Evolutionary conservation across 2,888 invertebrate genomes (phyloP).

Genomic region (Pandemis heparana): DNA sequence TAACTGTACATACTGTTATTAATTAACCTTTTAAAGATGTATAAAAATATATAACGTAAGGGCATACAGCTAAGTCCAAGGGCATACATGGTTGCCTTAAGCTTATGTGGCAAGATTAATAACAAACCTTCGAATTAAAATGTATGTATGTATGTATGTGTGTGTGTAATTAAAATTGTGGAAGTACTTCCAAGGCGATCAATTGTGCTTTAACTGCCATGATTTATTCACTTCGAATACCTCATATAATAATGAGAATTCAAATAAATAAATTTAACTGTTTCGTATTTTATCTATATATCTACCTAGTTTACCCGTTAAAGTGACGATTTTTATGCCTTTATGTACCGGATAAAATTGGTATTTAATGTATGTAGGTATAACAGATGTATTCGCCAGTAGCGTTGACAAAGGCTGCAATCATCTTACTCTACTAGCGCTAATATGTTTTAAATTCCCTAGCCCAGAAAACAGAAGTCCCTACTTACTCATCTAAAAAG

Average conservation of each 20-base stretch:
- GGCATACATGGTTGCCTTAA: conserved; percentile 1
- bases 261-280: not conserved
- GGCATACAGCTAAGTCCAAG: conserved; percentile 19
- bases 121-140: conserved; percentile 28
- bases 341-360: too few species aligned
- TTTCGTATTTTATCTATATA: not conserved
- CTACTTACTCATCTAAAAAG: not conserved
- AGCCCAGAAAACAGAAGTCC: not conserved
- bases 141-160: too few species aligned
- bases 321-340: too few species aligned
- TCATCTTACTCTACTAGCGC: too few species aligned
- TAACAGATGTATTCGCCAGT: too few species aligned
- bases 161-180: too few species aligned
- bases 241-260: not conserved
- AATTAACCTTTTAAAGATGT: not conserved
- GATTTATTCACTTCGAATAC: not conserved
- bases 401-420: too few species aligned
- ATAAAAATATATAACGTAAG: not conserved
- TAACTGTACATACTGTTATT: not conserved
- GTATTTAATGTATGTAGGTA: too few species aligned
- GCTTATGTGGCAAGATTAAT: conserved; percentile 20
- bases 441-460: not conserved
- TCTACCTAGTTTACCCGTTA: too few species aligned
- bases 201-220: conserved; percentile 21
- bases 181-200: conserved; percentile 22